Conservation (phyloP, 2,797 vertebrate species). For the Phylloscopus collybita region DNA sequence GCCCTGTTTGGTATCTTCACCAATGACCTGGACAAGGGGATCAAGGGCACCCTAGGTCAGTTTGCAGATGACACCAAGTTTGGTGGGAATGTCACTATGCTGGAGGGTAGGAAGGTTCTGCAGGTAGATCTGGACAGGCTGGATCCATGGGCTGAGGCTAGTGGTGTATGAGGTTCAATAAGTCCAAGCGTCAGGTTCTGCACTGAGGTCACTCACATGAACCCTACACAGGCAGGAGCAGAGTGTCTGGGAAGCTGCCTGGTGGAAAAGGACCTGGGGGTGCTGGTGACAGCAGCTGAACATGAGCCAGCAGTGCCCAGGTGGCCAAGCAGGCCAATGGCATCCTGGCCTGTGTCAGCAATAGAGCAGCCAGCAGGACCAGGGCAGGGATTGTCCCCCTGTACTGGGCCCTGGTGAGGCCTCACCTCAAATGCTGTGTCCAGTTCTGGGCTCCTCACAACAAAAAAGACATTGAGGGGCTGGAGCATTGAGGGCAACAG, state of each 20-base stretch:
- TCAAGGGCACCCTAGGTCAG: not conserved
- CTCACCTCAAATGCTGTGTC: not conserved
- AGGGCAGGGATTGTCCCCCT: not conserved
- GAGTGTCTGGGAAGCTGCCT: not conserved
- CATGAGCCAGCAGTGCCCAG: not conserved
- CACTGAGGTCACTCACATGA: not conserved
- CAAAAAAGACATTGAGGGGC: not conserved
- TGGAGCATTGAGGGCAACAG: not conserved
- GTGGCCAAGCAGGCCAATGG: not conserved
- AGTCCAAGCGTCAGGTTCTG: not conserved
- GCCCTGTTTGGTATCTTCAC: not conserved
- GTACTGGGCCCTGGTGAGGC: too few relatives aligned
- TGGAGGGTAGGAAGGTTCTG: not conserved
- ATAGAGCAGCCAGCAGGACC: not conserved
- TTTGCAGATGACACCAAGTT: not conserved
- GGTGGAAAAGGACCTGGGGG: not conserved
- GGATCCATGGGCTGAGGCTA: not conserved
- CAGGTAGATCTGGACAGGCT: not conserved
- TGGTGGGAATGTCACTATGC: not conserved
- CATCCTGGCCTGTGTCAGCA: not conserved
- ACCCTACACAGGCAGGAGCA: not conserved
- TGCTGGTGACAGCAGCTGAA: rapidly evolving
- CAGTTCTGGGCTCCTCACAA: not conserved
- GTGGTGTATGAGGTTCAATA: not conserved
- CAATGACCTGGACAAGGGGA: not conserved